Evolutionary conservation across 2,888 invertebrate species (phyloP), one percentile per base, ranked within the genome.

Genomic region (Pandemis cinnamomeana): DNA sequence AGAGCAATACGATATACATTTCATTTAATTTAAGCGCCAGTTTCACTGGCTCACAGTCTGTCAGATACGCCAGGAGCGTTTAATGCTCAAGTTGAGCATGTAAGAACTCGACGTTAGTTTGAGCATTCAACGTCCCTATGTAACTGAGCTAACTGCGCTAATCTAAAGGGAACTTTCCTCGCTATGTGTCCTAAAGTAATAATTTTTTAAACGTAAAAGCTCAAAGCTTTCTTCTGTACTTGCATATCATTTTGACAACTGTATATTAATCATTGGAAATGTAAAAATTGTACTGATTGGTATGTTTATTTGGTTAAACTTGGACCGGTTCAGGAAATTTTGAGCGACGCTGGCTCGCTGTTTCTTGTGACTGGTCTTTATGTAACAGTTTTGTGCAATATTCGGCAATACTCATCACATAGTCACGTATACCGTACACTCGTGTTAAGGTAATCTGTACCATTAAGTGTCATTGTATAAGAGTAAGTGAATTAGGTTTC

Each of bases 321-420:
- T 55, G 53, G 20, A 27, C 27, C 27, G 58, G 27, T 27, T 27
- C 58, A 58, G 2, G 11, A 58, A 27, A 58, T 8, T 58, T 58
- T 27, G 10, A 20, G 27, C 55, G 7, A 20, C 51, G 0, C 8
- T 20, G 2, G 53, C 15, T 55, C 7, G 53, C 11, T 27, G 5
- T 58, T 58, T 58, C 27, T 11, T 58, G 58, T 5, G 27, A 58
- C 27, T 6, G 58, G 27, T 20, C 4, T 72, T 36, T 72, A 60
- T 71, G 13, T 60, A 71, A 69, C 69, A 84, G 78, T 86, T 85
- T 85, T 89, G 93, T 93, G 93, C 93, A 93, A 93, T 93, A 93
- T 91, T 91, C 86, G 89, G 90, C 89, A 93, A 93, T 93, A 93
- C 93, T 93, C 93, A 91, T 88, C 82, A 85, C 84, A 83, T 91